phyloP scores from a whole-genome alignment of 2,113 vertebrate species.

The Lonchura striata region DNA sequence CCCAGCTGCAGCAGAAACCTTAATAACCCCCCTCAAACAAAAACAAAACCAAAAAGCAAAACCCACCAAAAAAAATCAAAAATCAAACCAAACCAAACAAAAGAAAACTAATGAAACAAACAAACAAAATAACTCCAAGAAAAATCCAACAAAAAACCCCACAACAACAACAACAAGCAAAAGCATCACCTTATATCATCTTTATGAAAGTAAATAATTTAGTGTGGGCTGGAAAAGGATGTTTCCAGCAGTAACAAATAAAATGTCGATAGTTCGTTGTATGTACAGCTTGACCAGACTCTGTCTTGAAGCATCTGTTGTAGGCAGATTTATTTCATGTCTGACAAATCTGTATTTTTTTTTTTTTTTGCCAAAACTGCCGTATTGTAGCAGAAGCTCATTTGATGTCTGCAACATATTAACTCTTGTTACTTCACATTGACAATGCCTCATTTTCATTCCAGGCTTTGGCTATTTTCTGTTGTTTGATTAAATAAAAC shows the following conservation, averaged over 20 bases:
- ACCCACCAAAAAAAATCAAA: too few relatives aligned
- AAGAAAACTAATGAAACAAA: background rate
- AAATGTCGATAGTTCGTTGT: background rate
- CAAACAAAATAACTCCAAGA: too few relatives aligned
- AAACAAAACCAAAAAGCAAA: too few relatives aligned
- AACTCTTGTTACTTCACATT: background rate
- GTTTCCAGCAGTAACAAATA: background rate
- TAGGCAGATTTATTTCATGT: background rate
- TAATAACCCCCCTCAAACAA: background rate
- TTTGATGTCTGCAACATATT: background rate
- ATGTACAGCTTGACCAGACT: background rate
- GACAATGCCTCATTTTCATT: background rate
- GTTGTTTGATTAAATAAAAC: background rate
- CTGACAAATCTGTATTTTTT: background rate
- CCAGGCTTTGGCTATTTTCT: background rate
- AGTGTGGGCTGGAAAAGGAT: background rate
- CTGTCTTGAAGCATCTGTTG: background rate
- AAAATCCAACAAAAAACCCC: too few relatives aligned
- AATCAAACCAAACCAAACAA: background rate
- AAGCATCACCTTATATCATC: rapidly evolving
- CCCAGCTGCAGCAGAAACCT: background rate
- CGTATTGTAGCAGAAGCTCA: background rate
- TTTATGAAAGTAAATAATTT: background rate
- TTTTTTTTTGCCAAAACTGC: background rate
- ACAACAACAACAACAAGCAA: background rate